Conservation (phyloP, 92 coral and sea anemone genomes). For the Plumapathes pennacea region DNA sequence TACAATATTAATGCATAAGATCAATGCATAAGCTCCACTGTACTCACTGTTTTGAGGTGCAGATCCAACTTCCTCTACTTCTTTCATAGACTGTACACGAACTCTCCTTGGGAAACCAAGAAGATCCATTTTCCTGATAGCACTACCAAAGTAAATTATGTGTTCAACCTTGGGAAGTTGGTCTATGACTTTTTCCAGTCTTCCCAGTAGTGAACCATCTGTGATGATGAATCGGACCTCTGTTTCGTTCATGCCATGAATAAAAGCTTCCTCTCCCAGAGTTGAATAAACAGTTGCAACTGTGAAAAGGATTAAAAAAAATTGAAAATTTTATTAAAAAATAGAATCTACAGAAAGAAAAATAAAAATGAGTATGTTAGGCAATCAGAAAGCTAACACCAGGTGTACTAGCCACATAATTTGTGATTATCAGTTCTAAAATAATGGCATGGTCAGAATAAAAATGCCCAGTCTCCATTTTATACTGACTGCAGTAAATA, state of each 20-base stretch:
- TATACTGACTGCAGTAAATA: too few relatives aligned
- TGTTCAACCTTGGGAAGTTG: slow-evolving; percentile 67
- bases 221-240: slow-evolving; percentile 86
- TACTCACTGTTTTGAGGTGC: slow-evolving; percentile 71
- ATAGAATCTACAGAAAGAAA: not conserved
- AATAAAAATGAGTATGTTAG: too few relatives aligned
- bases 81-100: slow-evolving; percentile 75
- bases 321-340: not conserved
- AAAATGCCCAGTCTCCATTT: too few relatives aligned
- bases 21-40: not conserved
- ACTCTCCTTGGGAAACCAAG: slow-evolving; percentile 67
- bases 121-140: slow-evolving; percentile 49
- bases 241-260: slow-evolving; percentile 87
- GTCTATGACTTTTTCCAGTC: slow-evolving; percentile 61
- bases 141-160: slow-evolving; percentile 83
- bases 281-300: slow-evolving; percentile 96
- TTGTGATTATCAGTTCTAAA: too few relatives aligned
- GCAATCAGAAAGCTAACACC: too few relatives aligned
- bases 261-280: slow-evolving; percentile 90
- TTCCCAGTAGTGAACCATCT: slow-evolving; percentile 76
- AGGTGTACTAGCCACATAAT: too few relatives aligned
- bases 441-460: too few relatives aligned
- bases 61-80: slow-evolving; percentile 85
- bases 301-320: slow-evolving; percentile 6
- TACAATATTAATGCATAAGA: too few relatives aligned